These are phyloP conservation scores for Glareola pratincola DNA, from an alignment of 2,113 vertebrate species.

Conservation along the genomic window DNA sequence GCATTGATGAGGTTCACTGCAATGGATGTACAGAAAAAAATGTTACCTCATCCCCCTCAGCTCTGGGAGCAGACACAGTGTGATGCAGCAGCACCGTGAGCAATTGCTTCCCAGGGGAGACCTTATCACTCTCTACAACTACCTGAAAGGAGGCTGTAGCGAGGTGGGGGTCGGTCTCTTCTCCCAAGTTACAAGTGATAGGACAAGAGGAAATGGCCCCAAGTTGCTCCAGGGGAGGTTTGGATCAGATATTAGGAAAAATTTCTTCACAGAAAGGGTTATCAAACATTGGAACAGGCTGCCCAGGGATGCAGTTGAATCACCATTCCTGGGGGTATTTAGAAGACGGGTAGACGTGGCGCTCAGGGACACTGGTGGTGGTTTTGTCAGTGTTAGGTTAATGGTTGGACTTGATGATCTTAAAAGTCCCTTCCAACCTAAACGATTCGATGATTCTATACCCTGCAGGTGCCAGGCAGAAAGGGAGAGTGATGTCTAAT, in stretches of 20 bases:
- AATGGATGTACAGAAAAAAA: neutral
- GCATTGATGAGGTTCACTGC: neutral
- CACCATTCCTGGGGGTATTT: neutral
- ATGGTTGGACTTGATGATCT: neutral
- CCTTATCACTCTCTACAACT: neutral
- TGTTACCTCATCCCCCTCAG: rapidly evolving
- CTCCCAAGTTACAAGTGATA: neutral
- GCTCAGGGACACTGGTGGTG: neutral
- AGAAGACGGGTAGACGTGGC: neutral
- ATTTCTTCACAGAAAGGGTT: neutral
- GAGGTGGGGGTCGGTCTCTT: neutral
- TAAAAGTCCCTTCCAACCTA: neutral
- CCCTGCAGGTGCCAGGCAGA: neutral
- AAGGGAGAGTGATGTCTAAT: neutral
- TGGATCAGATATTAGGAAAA: neutral
- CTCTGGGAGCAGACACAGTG: neutral
- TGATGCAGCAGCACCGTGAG: neutral
- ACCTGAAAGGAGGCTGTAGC: neutral
- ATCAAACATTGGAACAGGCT: neutral
- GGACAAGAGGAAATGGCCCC: neutral
- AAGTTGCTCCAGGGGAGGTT: neutral
- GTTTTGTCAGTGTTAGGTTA: neutral
- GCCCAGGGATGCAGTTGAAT: neutral
- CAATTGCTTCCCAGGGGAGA: neutral
- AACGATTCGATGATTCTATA: neutral